These are phyloP conservation scores for Uria aalge DNA, from an alignment of 2,113 vertebrate genomes.

Conservation along the genomic window DNA sequence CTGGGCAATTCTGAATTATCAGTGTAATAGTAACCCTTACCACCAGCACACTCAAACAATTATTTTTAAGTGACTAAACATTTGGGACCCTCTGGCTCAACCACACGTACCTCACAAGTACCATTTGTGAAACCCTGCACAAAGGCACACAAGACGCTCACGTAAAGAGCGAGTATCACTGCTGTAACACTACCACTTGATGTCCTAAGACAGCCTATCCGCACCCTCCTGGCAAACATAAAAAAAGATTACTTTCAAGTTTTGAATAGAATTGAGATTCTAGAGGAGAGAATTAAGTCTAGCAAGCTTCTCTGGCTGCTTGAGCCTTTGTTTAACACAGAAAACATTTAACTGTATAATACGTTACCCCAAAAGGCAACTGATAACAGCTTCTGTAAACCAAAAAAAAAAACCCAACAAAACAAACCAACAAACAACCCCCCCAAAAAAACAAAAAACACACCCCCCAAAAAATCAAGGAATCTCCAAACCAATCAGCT, in stretches of 20 bases:
- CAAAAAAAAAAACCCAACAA: background rate
- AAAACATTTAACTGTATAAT: background rate
- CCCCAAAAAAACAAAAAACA: no score
- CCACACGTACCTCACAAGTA: background rate
- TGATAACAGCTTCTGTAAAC: background rate
- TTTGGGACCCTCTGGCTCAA: background rate
- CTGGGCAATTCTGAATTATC: background rate
- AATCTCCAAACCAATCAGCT: background rate
- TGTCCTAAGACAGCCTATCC: accelerated
- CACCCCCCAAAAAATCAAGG: background rate
- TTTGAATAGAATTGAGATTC: background rate
- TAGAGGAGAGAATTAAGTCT: background rate
- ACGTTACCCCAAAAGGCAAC: background rate
- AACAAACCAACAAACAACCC: no score
- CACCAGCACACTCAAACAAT: background rate
- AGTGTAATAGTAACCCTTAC: background rate
- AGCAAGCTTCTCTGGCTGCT: background rate
- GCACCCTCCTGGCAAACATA: background rate
- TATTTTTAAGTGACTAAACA: background rate
- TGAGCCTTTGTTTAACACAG: background rate
- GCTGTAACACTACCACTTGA: background rate
- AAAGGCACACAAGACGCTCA: background rate
- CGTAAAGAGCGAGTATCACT: background rate
- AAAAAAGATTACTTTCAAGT: background rate
- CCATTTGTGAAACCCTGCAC: accelerated